A percentile compares a stretch with the other conserved stretches of the same genome.
phyloP scores from a whole-genome alignment of 2,797 vertebrate genomes.

The Euthynnus affinis region DNA sequence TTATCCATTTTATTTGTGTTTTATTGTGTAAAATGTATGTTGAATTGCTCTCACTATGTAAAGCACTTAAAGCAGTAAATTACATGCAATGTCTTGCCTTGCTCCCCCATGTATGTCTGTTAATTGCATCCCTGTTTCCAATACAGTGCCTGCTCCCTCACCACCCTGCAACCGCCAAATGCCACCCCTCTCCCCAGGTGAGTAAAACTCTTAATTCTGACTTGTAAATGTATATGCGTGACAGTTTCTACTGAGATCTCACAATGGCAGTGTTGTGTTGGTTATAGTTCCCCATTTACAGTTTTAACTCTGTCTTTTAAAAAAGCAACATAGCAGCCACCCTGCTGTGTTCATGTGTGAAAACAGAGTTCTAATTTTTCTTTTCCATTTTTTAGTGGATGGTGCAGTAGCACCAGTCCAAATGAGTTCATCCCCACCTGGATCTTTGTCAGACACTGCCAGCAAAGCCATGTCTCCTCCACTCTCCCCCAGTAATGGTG shows the following conservation, averaged over 20 bases:
- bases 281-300: conserved; percentile 8
- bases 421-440: conserved; percentile 73
- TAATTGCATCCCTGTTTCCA: conserved; percentile 25
- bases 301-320: conserved; percentile 18
- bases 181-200: conserved; percentile 80
- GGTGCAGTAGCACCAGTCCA: conserved; percentile 73
- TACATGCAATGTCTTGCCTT: neutral
- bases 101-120: neutral
- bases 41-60: neutral
- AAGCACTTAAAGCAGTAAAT: neutral
- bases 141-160: conserved; percentile 69
- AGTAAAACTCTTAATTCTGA: conserved; percentile 24
- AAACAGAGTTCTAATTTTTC: neutral
- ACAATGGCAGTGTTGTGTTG: neutral
- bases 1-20: neutral
- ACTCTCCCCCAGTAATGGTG: conserved; percentile 69
- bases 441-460: conserved; percentile 77
- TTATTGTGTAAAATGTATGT: neutral
- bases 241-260: neutral
- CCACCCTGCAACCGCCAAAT: conserved; percentile 35
- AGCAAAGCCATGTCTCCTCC: conserved; percentile 62
- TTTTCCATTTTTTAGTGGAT: conserved; percentile 61
- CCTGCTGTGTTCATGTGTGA: neutral
- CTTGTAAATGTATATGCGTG: neutral
- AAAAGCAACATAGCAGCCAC: neutral